Evolutionary conservation across 53 echinoderm and acorn worm genomes (phyloP).

Genomic region (Paelopatides confundens): DNA sequence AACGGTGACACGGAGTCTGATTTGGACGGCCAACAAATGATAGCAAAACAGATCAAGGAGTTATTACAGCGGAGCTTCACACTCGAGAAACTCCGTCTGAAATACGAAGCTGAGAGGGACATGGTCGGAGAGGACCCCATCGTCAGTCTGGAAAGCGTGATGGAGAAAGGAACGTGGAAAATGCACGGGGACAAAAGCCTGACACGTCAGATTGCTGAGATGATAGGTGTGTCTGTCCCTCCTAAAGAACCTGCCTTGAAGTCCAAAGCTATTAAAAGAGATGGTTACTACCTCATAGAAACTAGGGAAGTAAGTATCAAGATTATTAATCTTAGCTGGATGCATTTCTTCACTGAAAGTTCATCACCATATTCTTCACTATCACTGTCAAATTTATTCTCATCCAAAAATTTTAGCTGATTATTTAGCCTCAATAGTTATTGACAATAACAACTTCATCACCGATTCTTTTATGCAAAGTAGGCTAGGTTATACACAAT

Average conservation of each 20-base stretch:
- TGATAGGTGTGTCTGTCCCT: constrained; percentile 18
- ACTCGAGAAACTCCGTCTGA: constrained; percentile 25
- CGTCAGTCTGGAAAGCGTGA: constrained; percentile 9
- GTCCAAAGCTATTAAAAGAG: constrained; percentile 57
- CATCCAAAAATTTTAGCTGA: too few species aligned
- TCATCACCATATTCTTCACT: too few species aligned
- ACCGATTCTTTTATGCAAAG: too few species aligned
- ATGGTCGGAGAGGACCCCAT: not conserved
- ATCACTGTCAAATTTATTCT: too few species aligned
- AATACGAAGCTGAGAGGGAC: constrained; percentile 37
- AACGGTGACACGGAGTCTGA: not conserved
- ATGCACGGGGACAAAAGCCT: constrained; percentile 2
- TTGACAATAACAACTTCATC: too few species aligned
- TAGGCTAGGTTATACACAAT: too few species aligned
- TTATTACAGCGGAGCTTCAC: constrained; percentile 25
- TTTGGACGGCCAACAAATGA: constrained; percentile 4
- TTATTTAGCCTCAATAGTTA: too few species aligned
- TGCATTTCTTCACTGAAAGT: too few species aligned
- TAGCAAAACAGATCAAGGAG: constrained; percentile 26
- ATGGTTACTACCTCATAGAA: constrained; percentile 92
- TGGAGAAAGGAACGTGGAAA: constrained; percentile 8
- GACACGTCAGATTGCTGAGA: constrained; percentile 17
- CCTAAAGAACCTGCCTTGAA: constrained; percentile 35
- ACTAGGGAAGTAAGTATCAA: constrained; percentile 84
- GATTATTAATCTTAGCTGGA: too few species aligned